Conservation (phyloP, 2,888 invertebrate species). For the Theretra japonica region DNA sequence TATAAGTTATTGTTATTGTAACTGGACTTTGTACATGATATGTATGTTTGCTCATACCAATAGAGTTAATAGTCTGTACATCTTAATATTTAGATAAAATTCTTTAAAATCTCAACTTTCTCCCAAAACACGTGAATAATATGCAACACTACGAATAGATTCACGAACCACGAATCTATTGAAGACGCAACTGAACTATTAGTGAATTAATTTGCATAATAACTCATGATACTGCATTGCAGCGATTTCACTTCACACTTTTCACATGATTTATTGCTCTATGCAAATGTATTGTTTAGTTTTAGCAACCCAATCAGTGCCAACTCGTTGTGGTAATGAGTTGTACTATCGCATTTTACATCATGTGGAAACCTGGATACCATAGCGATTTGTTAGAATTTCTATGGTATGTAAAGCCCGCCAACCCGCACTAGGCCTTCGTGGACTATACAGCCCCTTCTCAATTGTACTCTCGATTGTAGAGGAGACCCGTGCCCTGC, state of each 20-base stretch:
- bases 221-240: conserved; percentile 12
- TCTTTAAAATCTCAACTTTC: background rate
- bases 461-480: too few species aligned
- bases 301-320: background rate
- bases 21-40: too few species aligned
- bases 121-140: background rate
- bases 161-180: background rate
- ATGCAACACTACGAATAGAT: too few species aligned
- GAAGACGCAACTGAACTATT: background rate
- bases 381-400: too few species aligned
- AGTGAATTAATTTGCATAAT: conserved; percentile 3
- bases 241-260: conserved; percentile 15
- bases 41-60: too few species aligned
- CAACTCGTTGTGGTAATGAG: background rate
- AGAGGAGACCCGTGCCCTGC: too few species aligned
- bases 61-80: too few species aligned
- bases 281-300: background rate
- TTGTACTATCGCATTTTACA: background rate
- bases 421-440: too few species aligned
- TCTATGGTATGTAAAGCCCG: too few species aligned
- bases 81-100: too few species aligned
- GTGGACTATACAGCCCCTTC: too few species aligned
- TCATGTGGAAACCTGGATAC: background rate
- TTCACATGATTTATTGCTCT: background rate
- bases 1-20: too few species aligned